Evolutionary conservation across 2,113 vertebrate genomes (phyloP), one percentile per base, ranked within the genome.

Genomic region (Cervus canadensis): DNA sequence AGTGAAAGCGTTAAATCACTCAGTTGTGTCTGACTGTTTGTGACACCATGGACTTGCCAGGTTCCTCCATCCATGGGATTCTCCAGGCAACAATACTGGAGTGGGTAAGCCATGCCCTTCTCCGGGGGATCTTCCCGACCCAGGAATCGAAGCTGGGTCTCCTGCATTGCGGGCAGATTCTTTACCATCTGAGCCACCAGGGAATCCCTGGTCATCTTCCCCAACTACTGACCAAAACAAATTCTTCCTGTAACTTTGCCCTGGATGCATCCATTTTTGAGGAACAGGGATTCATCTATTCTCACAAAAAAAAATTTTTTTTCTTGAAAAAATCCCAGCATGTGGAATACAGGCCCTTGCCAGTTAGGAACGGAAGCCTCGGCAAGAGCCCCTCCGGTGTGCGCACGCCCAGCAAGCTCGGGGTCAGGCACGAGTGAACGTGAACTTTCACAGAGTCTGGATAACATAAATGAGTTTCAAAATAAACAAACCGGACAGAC

Each of bases 391-490:
- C 83, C 82, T 64, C 84, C 95, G 96, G 96, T 90, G 97, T 97
- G 97, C 48, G 64, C 96, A 97, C 59, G 71, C 85, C 96, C 92
- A 91, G 98, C 97, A 98, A 96, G 98, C 98, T 90, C 60, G 74
- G 95, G 84, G 97, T 71, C 15, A 95, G 96, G 95, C 93, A 96
- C 71, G 98, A 98, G 99, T 97, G 99, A 99, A 99, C 99, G 99
- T 99, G 99, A 99, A 99, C 99, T 99, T 88, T 97, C 98, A 98
- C 92, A 25, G 89, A 96, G 96, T 92, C 96, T 96, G 89, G 92
- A 83, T 74, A 86, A 98, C 97, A 87, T 57, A 97, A 88, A 97
- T 96, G 97, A 97, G 33, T 86, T 79, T 81, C 95, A 92, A 97
- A 87, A 98, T 21, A 94, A 90, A 98, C 97, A 98, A 96, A 98